phyloP scores from a whole-genome alignment of 2,113 vertebrate species.

The Dinomys branickii region DNA sequence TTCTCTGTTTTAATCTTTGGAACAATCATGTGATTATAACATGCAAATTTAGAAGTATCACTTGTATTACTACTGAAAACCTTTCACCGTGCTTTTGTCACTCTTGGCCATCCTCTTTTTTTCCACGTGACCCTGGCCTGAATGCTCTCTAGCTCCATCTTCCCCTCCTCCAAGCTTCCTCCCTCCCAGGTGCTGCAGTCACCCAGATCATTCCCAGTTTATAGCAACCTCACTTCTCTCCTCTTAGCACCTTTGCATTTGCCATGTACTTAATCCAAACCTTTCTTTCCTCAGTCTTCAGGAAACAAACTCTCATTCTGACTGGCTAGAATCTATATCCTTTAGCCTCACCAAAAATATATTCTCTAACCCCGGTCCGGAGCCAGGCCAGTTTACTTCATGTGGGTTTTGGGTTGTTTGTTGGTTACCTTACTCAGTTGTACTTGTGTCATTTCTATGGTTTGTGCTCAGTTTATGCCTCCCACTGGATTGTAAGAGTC shows the following conservation, averaged over 20 bases:
- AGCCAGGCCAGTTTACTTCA: neutral
- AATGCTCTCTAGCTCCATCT: too few species aligned
- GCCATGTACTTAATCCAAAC: neutral
- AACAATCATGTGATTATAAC: neutral
- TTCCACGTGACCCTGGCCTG: neutral
- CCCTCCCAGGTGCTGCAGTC: neutral
- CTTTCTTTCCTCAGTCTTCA: rapidly evolving
- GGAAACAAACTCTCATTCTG: neutral
- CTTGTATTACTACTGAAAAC: neutral
- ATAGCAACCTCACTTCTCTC: neutral
- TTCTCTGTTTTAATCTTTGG: neutral
- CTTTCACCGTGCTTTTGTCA: neutral
- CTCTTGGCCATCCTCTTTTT: neutral
- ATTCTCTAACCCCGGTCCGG: too few species aligned
- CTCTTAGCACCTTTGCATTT: neutral
- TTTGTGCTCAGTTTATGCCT: neutral
- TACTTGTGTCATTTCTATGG: too few species aligned
- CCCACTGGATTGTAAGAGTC: neutral
- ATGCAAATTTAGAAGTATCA: neutral
- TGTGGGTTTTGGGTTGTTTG: neutral
- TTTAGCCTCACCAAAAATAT: neutral
- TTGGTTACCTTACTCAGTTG: neutral
- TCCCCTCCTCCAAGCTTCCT: too few species aligned
- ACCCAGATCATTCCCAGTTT: neutral
- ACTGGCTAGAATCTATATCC: neutral